These are phyloP conservation scores for Antechinus flavipes DNA, from an alignment of 2,113 vertebrate genomes.

Conservation along the genomic window DNA sequence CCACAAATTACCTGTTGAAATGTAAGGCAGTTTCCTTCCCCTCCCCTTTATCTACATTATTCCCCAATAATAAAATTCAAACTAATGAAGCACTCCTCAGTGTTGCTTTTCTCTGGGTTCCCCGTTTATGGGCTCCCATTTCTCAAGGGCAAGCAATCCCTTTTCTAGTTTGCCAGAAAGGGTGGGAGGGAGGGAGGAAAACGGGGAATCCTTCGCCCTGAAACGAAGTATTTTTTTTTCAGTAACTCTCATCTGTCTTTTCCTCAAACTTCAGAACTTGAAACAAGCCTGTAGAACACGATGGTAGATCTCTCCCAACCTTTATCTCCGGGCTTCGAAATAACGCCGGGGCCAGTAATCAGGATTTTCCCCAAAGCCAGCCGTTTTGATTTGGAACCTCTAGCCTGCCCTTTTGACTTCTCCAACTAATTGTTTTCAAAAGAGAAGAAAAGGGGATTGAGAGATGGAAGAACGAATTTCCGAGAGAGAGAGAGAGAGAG, in stretches of 20 bases:
- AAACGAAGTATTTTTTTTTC: neutral
- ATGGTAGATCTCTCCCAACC: neutral
- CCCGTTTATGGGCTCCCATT: neutral
- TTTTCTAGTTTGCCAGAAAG: neutral
- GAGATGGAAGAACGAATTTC: constrained; percentile 67
- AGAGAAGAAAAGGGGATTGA: constrained; percentile 65
- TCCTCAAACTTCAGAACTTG: neutral
- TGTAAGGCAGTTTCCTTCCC: constrained; percentile 82
- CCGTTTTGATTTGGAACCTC: constrained; percentile 70
- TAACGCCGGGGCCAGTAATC: constrained; percentile 76
- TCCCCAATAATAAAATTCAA: constrained; percentile 85
- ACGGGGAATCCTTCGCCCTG: neutral
- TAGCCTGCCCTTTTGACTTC: constrained; percentile 74
- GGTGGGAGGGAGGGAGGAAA: constrained; percentile 8
- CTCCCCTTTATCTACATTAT: constrained; percentile 68
- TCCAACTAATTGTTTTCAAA: constrained; percentile 75
- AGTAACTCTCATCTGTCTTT: neutral
- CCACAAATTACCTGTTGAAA: constrained; percentile 79
- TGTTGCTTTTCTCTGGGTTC: constrained; percentile 74
- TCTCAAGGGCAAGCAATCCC: neutral
- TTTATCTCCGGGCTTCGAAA: constrained; percentile 25
- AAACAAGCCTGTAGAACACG: neutral
- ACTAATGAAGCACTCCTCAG: constrained; percentile 77
- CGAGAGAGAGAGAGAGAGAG: constrained; percentile 64
- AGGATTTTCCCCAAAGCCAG: constrained; percentile 56